Conservation (phyloP, 2,113 vertebrate genomes). For the Tinamus guttatus region DNA sequence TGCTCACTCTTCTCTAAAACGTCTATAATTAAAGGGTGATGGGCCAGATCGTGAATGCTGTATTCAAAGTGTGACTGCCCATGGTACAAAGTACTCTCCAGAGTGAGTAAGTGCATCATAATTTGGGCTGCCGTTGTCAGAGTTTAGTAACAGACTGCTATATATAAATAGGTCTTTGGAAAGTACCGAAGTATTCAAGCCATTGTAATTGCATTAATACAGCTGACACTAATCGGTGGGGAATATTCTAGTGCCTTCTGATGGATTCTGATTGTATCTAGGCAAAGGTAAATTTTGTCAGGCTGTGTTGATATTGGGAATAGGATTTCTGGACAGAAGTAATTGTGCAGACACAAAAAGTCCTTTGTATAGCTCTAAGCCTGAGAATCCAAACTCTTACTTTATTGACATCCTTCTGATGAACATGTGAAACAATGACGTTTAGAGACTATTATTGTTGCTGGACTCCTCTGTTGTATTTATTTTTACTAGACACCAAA, state of each 20-base stretch:
- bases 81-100: conserved; percentile 39
- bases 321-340: not conserved
- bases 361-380: not conserved
- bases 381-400: not conserved
- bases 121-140: conserved; percentile 56
- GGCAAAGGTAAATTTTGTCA: not conserved
- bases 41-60: conserved; percentile 47
- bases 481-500: not conserved
- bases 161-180: conserved; percentile 65
- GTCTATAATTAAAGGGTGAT: conserved; percentile 71
- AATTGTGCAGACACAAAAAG: not conserved
- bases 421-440: not conserved
- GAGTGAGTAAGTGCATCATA: conserved; percentile 64
- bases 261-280: not conserved
- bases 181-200: conserved; percentile 59
- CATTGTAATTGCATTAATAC: conserved; percentile 53
- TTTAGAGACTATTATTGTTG: not conserved
- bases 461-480: not conserved
- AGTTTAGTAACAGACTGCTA: conserved; percentile 60
- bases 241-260: not conserved
- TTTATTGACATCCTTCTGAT: not conserved
- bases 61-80: conserved; percentile 51
- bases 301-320: not conserved
- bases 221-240: conserved; percentile 13
- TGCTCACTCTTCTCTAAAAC: conserved; percentile 44